A percentile compares a stretch with the other conserved stretches of the same genome.
These are phyloP conservation scores for Conops quadrifasciatus DNA, from an alignment of 2,888 invertebrate genomes.

Conservation along the genomic window DNA sequence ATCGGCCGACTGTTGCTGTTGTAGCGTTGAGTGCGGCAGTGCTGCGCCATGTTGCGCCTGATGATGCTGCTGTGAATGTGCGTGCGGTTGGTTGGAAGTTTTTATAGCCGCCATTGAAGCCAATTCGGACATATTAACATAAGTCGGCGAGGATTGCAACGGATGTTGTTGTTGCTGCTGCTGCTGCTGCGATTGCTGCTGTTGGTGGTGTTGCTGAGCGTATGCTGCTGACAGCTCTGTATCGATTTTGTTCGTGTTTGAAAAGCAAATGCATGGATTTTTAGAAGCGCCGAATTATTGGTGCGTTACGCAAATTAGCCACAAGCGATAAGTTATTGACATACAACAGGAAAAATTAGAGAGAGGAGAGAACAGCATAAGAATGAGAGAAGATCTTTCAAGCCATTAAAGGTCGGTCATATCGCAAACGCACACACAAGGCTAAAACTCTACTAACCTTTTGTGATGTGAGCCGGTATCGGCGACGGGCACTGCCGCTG, in stretches of 20 bases:
- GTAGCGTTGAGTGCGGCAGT: constrained; percentile 46
- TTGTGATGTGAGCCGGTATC: constrained; percentile 79
- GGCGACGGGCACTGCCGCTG: constrained; percentile 74
- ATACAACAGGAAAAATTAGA: constrained; percentile 29
- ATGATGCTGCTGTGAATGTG: constrained; percentile 51
- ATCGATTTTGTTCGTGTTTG: constrained; percentile 23
- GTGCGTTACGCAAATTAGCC: not conserved
- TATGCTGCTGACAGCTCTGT: constrained; percentile 61
- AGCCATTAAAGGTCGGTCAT: constrained; percentile 39
- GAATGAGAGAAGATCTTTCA: constrained; percentile 46
- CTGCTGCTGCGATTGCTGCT: constrained; percentile 47
- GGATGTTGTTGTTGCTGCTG: constrained; percentile 49
- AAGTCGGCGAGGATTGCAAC: constrained; percentile 74
- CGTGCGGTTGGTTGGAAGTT: constrained; percentile 69
- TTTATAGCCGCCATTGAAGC: constrained; percentile 82
- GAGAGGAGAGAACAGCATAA: constrained; percentile 40
- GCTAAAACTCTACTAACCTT: constrained; percentile 67
- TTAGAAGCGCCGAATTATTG: not conserved
- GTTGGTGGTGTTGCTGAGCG: constrained; percentile 56
- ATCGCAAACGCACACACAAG: constrained; percentile 21
- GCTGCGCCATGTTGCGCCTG: constrained; percentile 45
- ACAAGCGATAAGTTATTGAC: not conserved
- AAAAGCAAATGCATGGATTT: constrained; percentile 34
- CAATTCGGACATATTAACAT: constrained; percentile 92
- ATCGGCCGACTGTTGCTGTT: constrained; percentile 69